These are phyloP conservation scores for Pteronura brasiliensis DNA, from an alignment of 2,113 vertebrate genomes.

Conservation along the genomic window DNA sequence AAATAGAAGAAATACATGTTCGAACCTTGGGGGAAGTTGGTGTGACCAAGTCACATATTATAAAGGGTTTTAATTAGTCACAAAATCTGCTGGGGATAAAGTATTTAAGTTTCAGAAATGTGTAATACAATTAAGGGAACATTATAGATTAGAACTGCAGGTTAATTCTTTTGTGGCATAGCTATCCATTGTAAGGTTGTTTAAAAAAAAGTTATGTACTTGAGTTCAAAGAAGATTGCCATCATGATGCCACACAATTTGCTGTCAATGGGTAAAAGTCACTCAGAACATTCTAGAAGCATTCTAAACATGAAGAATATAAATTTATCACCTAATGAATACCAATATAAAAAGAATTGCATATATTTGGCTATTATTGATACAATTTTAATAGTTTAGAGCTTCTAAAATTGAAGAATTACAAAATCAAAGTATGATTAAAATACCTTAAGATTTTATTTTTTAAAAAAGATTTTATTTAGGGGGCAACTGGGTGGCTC, in stretches of 20 bases:
- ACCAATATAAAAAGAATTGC: background rate
- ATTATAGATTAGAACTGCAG: background rate
- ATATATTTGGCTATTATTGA: background rate
- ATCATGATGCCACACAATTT: background rate
- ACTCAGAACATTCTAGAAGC: background rate
- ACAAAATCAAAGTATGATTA: background rate
- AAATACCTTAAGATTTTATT: background rate
- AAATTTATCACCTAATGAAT: background rate
- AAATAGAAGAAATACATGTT: background rate
- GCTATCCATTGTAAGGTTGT: background rate
- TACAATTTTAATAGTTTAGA: background rate
- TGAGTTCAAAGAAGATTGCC: background rate
- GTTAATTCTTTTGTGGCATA: background rate
- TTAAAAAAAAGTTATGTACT: background rate
- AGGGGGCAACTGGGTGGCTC: too few species aligned
- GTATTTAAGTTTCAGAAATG: background rate
- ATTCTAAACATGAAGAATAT: background rate
- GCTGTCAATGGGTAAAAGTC: background rate
- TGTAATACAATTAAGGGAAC: background rate
- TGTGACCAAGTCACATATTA: background rate
- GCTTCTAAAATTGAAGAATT: background rate
- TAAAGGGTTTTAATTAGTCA: background rate
- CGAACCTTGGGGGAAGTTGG: background rate
- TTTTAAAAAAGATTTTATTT: background rate
- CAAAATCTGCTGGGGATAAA: background rate